A percentile compares a stretch with the other conserved stretches of the same genome.
Evolutionary conservation across 2,113 vertebrate species (phyloP).

Genomic region (Hiodon tergisus): DNA sequence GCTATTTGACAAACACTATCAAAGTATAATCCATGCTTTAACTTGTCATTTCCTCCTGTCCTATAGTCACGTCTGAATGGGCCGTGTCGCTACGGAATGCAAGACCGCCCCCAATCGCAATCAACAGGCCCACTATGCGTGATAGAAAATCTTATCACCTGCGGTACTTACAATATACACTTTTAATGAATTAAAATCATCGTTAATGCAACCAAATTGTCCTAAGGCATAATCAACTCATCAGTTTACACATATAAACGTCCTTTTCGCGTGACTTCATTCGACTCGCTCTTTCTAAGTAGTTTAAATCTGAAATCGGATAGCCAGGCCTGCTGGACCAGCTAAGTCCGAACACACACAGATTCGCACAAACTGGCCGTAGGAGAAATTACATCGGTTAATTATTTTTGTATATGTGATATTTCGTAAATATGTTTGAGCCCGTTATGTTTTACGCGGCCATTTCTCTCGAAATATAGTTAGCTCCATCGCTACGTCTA

Average conservation of each 20-base stretch:
- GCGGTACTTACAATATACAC: not conserved
- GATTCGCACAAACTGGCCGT: conserved; percentile 28
- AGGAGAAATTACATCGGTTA: conserved; percentile 27
- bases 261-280: too few relatives aligned
- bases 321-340: conserved; percentile 53
- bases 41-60: not conserved
- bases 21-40: too few relatives aligned
- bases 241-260: too few relatives aligned
- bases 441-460: not conserved
- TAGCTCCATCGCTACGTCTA: conserved; percentile 18
- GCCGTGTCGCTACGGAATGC: not conserved
- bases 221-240: not conserved
- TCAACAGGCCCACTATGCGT: conserved; percentile 41
- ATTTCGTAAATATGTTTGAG: not conserved
- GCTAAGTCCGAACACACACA: conserved; percentile 57
- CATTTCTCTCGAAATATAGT: not conserved
- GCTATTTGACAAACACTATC: not conserved
- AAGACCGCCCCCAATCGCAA: conserved; percentile 32
- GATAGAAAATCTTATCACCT: conserved; percentile 27
- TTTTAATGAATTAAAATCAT: conserved; percentile 7
- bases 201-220: not conserved
- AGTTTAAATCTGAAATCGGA: conserved; percentile 28
- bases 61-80: conserved; percentile 20
- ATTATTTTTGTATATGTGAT: not conserved
- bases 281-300: not conserved